These are phyloP conservation scores for Brachionus plicatilis DNA, from an alignment of 1,140 invertebrate species.

Conservation along the genomic window DNA sequence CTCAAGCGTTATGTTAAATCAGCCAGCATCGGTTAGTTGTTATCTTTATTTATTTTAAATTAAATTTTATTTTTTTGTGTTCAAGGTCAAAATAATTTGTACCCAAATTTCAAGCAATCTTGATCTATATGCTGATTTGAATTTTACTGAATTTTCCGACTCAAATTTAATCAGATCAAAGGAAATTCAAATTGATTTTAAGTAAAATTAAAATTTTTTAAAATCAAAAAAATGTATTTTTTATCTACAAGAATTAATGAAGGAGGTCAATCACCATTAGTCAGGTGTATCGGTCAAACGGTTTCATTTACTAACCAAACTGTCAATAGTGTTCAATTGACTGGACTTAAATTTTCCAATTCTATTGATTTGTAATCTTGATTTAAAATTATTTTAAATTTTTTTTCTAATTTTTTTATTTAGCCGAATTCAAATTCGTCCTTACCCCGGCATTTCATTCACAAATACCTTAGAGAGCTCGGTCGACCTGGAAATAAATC, in stretches of 20 bases:
- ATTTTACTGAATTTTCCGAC: neutral
- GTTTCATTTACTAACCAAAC: neutral
- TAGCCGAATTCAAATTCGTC: neutral
- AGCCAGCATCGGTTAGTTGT: neutral
- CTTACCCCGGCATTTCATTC: neutral
- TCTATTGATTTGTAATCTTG: neutral
- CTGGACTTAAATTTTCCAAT: neutral
- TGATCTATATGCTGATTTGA: neutral
- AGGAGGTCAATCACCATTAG: neutral
- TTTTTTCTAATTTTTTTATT: neutral
- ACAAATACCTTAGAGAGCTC: neutral
- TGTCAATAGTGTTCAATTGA: neutral
- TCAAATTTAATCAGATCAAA: neutral
- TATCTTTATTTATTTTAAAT: neutral
- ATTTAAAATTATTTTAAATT: neutral
- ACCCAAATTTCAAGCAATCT: neutral
- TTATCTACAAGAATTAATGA: neutral
- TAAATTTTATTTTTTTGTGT: neutral
- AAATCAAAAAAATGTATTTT: neutral
- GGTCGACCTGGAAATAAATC: neutral
- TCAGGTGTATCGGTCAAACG: slow-evolving; percentile 2
- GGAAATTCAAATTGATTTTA: slow-evolving; percentile 5
- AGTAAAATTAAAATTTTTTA: neutral
- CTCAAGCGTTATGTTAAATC: neutral
- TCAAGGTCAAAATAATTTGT: neutral